A percentile compares a stretch with the other conserved stretches of the same genome.
These are phyloP conservation scores for Agrypnia vestita DNA, from an alignment of 1,140 invertebrate genomes.

Conservation along the genomic window DNA sequence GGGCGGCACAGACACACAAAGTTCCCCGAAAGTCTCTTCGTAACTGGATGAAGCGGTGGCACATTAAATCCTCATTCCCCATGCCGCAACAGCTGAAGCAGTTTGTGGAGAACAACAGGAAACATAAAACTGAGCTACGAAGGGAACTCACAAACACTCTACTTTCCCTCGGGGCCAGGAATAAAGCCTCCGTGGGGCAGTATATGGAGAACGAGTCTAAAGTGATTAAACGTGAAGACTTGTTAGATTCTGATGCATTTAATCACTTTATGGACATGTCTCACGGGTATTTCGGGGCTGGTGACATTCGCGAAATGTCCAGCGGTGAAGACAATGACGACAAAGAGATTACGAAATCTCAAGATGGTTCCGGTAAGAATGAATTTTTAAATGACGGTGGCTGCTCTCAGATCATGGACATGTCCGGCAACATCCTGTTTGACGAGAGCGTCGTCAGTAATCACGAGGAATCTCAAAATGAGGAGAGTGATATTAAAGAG, in stretches of 20 bases:
- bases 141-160: conserved; percentile 50
- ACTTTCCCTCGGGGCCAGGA: conserved; percentile 25
- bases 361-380: not conserved
- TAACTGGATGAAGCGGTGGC: conserved; percentile 74
- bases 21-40: conserved; percentile 72
- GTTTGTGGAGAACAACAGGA: conserved; percentile 72
- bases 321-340: conserved; percentile 25
- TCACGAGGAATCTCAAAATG: conserved; percentile 32
- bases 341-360: not conserved
- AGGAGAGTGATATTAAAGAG: conserved; percentile 8
- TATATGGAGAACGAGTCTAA: not conserved
- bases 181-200: not conserved
- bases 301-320: conserved; percentile 9
- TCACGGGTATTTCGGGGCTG: conserved; percentile 26
- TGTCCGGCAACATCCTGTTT: conserved; percentile 57
- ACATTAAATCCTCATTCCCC: conserved; percentile 73
- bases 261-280: conserved; percentile 41
- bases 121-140: conserved; percentile 64
- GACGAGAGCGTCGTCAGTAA: conserved; percentile 47
- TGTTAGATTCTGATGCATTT: conserved; percentile 9
- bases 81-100: conserved; percentile 73
- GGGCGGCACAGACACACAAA: conserved; percentile 73
- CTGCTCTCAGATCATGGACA: conserved; percentile 55
- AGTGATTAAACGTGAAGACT: conserved; percentile 5
- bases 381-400: not conserved